Evolutionary conservation across 2,113 vertebrate genomes (phyloP), one percentile per base, ranked within the genome.

Genomic region (Bos javanicus): DNA sequence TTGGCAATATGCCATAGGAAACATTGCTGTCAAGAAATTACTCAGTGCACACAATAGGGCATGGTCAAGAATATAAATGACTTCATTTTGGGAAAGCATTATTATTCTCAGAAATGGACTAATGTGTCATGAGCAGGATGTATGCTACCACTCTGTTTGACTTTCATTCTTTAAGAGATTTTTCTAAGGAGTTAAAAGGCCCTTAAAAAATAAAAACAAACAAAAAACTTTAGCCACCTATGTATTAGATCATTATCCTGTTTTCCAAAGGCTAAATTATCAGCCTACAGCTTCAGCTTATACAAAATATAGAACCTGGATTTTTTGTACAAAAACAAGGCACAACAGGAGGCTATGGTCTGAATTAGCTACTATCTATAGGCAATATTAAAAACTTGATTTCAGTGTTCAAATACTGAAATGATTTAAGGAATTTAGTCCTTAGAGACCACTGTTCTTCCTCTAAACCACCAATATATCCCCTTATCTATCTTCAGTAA

Each of bases 11-110:
- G 91, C 97, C 97, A 95, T 4, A 96, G 90, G 80, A 96, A 98
- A 96, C 94, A 90, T 4, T 94, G 92, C 81, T 92, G 90, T 98
- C 86, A 92, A 84, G 96, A 97, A 98, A 98, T 92, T 89, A 97
- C 96, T 96, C 86, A 52, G 74, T 56, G 74, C 90, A 92, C 80
- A 92, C 90, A 78, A 78, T 25, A 82, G 39, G 67, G 74, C 96
- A 64, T 91, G 96, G 96, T 84, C 94, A 59, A 96, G 96, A 97
- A 96, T 97, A 97, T 71, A 97, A 96, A 97, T 78, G 19, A 93
- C 71, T 95, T 95, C 93, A 91, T 96, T 97, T 85, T 36, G 88
- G 90, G 96, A 93, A 93, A 92, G 48, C 0, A 0, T 64, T 96
- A 89, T 96, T 95, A 93, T 86, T 97, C 97, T 87, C 57, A 95